These are phyloP conservation scores for Litoditis marina DNA, from an alignment of 2,888 invertebrate genomes.

Conservation along the genomic window DNA sequence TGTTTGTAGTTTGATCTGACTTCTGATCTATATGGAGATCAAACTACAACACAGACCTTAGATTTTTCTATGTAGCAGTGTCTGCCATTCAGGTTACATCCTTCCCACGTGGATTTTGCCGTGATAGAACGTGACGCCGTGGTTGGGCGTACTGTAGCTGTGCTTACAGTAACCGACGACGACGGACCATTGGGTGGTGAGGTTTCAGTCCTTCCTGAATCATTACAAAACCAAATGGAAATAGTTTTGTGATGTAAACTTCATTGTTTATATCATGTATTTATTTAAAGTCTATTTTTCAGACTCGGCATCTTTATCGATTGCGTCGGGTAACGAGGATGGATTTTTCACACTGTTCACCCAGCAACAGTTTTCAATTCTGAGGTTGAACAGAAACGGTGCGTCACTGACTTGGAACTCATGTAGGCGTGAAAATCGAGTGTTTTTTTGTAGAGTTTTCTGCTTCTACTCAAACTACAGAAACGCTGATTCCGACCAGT, in stretches of 20 bases:
- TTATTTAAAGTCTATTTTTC: not conserved
- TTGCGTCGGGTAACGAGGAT: not conserved
- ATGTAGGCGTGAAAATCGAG: no score
- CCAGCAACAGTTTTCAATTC: not conserved
- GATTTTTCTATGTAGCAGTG: not conserved
- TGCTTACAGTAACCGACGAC: constrained; percentile 30
- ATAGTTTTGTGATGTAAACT: not conserved
- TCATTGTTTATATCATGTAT: no score
- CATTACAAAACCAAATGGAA: not conserved
- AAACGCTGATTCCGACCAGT: no score
- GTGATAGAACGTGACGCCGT: constrained; percentile 26
- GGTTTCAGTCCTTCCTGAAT: not conserved
- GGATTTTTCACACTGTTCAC: not conserved
- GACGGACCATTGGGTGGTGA: constrained; percentile 16
- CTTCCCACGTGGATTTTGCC: constrained; percentile 30
- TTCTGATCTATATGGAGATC: no score
- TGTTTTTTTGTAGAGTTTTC: no score
- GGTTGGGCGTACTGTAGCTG: constrained; percentile 32
- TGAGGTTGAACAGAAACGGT: constrained; percentile 1
- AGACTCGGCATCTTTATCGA: not conserved
- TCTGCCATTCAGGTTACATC: constrained; percentile 23
- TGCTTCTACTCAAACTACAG: no score
- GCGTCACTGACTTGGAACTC: no score
- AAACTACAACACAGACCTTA: not conserved
- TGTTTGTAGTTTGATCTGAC: no score